Percentiles rank a stretch among this genome's conserved stretches.
Evolutionary conservation across 2,113 vertebrate genomes (phyloP).

Genomic region (Symphodus melops): DNA sequence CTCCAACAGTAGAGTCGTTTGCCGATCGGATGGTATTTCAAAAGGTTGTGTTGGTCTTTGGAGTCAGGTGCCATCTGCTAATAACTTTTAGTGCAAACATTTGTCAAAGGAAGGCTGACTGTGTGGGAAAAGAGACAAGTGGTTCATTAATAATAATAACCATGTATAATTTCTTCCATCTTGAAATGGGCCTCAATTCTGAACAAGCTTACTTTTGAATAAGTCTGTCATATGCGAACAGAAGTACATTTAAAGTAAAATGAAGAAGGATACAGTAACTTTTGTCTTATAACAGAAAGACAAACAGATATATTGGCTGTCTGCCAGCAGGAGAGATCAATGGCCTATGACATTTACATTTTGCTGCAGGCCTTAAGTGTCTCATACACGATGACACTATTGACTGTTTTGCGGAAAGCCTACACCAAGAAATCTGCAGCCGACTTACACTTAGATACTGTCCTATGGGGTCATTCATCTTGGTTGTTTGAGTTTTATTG

Average conservation of each 20-base stretch:
- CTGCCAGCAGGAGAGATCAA: slow-evolving; percentile 3
- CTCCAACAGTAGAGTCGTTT: slow-evolving; percentile 35
- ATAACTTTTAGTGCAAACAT: neutral
- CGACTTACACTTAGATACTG: neutral
- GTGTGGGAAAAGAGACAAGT: neutral
- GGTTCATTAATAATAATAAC: neutral
- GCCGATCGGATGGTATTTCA: slow-evolving; percentile 3
- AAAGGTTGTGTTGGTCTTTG: slow-evolving; percentile 22
- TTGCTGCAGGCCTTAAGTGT: neutral
- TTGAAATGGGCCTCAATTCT: too few species aligned
- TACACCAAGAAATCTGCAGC: neutral
- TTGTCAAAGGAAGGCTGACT: slow-evolving; percentile 3
- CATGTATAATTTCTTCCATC: too few species aligned
- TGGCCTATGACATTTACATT: neutral
- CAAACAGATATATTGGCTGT: neutral
- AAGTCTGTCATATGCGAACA: neutral
- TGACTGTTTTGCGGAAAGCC: neutral
- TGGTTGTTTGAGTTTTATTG: neutral
- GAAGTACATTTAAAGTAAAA: neutral
- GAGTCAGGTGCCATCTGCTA: slow-evolving; percentile 5
- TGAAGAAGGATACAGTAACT: neutral
- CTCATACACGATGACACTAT: neutral
- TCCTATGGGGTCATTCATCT: too few species aligned
- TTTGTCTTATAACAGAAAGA: neutral
- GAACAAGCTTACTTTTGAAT: too few species aligned